Evolutionary conservation across 1,140 invertebrate species (phyloP), one percentile per base, ranked within the genome.

Genomic region (Drosophila neocordata): DNA sequence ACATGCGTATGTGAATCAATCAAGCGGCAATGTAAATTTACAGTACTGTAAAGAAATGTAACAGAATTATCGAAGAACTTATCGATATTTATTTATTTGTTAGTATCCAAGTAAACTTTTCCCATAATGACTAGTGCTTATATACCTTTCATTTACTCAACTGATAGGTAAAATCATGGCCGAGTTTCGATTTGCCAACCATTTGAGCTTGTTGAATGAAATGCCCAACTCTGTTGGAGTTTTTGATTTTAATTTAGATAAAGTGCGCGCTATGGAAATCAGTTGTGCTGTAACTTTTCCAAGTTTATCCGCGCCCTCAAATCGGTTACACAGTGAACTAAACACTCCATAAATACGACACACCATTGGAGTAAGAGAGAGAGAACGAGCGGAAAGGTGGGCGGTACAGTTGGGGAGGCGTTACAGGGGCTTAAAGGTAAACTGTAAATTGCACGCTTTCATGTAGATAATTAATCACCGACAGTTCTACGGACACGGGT

Each of bases 391-490:
- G 38, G 13, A 9, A 13, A 4, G 7, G 35, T n/a, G 34, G 57
- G 56, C 27, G 55, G 31, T 57, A 37, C 55, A 15, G 11, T 37
- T 31, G 13, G 51, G 52, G 18, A 24, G 56, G 22, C 27, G 71
- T 48, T 20, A 48, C 20, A 22, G 38, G 41, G 22, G 44, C 48
- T 66, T 60, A 37, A 79, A 79, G 83, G 79, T 77, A 79, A 73
- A 78, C 83, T 83, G 84, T 79, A 88, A 88, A 88, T 88, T 83
- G 84, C 79, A 75, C 72, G 83, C 83, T 88, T 88, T 88, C 83
- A 88, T 88, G 83, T 88, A 88, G 83, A 88, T 88, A 88, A 88
- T 88, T 88, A 88, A 88, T 88, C 83, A 88, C 77, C 65, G 71
- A 60, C 55, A 74, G 73, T 68, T 75, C 53, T 38, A 64, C 71